phyloP scores from a whole-genome alignment of 1,140 invertebrate genomes.

The Drosophila ficusphila region DNA sequence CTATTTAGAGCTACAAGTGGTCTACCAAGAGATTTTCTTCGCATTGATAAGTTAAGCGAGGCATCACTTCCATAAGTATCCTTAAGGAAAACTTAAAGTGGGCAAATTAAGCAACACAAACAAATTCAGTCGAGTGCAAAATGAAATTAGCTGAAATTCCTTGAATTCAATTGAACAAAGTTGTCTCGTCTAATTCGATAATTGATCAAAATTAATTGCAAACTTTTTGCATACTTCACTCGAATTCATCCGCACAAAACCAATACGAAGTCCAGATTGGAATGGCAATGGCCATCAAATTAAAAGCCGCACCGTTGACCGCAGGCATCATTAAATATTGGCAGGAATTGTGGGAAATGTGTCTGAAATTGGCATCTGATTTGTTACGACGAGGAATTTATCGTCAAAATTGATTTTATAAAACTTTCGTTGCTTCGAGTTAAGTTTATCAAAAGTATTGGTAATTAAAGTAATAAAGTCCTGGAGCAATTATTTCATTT shows the following conservation, averaged over 20 bases:
- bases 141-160: slow-evolving; percentile 38
- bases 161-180: slow-evolving; percentile 34
- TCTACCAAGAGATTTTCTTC: too few species aligned
- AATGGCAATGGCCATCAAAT: slow-evolving; percentile 8
- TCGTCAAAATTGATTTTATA: not conserved
- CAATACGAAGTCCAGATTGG: not conserved
- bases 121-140: slow-evolving; percentile 28
- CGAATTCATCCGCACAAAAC: not conserved
- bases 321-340: slow-evolving; percentile 41
- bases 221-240: slow-evolving; percentile 41
- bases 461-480: not conserved
- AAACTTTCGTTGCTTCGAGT: not conserved
- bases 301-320: slow-evolving; percentile 39
- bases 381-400: slow-evolving; percentile 4
- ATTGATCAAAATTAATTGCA: slow-evolving; percentile 43
- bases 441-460: not conserved
- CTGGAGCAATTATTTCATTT: slow-evolving; percentile 60
- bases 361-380: slow-evolving; percentile 38
- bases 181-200: slow-evolving; percentile 34
- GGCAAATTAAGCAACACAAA: not conserved
- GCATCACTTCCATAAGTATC: not conserved
- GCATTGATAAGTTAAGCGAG: not conserved
- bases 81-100: slow-evolving; percentile 5
- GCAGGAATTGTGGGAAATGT: not conserved
- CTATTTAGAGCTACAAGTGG: too few species aligned